Percentiles rank a stretch among this genome's conserved stretches.
These are phyloP conservation scores for Muscina levida DNA, from an alignment of 2,888 invertebrate genomes.

Conservation along the genomic window DNA sequence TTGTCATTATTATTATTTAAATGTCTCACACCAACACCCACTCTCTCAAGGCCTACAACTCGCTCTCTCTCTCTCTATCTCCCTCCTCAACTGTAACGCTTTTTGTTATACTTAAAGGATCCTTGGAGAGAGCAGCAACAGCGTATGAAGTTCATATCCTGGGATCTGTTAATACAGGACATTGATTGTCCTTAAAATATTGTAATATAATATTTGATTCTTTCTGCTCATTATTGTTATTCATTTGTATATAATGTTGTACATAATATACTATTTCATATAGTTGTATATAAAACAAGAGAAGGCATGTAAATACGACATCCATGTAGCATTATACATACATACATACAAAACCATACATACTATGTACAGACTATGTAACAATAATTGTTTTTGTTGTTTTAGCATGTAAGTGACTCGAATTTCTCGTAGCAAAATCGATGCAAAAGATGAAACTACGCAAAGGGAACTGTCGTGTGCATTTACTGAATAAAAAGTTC, in stretches of 20 bases:
- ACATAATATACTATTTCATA: slow-evolving; percentile 1
- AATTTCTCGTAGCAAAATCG: slow-evolving; percentile 69
- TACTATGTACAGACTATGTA: slow-evolving; percentile 30
- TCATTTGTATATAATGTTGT: slow-evolving; percentile 28
- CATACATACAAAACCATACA: slow-evolving; percentile 7
- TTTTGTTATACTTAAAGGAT: slow-evolving; percentile 4
- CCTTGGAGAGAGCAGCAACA: slow-evolving; percentile 36
- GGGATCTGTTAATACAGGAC: slow-evolving; percentile 13
- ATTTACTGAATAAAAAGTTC: slow-evolving; percentile 80
- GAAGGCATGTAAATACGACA: slow-evolving; percentile 58
- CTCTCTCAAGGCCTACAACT: background rate
- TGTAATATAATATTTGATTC: slow-evolving; percentile 52
- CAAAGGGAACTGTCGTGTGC: slow-evolving; percentile 74
- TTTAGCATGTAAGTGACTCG: slow-evolving; percentile 59
- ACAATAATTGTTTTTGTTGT: slow-evolving; percentile 38
- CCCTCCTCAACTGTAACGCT: slow-evolving; percentile 7
- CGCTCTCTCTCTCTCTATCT: background rate
- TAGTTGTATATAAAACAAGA: slow-evolving; percentile 72
- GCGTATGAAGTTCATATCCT: slow-evolving; percentile 8
- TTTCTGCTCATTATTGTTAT: slow-evolving; percentile 58
- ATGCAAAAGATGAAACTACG: slow-evolving; percentile 62
- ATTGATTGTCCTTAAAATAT: slow-evolving; percentile 48
- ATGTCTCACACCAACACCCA: slow-evolving; percentile 3
- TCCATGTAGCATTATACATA: slow-evolving; percentile 12
- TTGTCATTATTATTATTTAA: no score